Percentiles rank a stretch among this genome's conserved stretches.
Conservation (phyloP, 2,888 invertebrate species). For the Germaria angustata region DNA sequence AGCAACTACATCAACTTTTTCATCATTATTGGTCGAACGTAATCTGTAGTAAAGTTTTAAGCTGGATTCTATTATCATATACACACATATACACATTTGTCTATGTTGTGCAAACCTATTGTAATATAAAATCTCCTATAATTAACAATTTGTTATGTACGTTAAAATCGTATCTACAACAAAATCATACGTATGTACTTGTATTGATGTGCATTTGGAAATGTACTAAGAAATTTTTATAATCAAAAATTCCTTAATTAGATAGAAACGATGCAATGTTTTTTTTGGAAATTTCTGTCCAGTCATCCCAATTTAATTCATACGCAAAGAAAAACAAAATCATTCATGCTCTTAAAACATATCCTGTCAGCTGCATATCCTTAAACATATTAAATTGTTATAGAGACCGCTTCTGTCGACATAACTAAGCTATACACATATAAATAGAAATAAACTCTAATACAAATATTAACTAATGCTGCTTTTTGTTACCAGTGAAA, state of each 20-base stretch:
- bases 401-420: conserved; percentile 37
- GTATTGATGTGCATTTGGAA: neutral
- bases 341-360: conserved; percentile 59
- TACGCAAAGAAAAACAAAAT: neutral
- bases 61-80: conserved; percentile 33
- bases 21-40: conserved; percentile 33
- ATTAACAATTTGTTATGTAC: conserved; percentile 45
- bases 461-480: neutral
- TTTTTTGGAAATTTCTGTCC: neutral
- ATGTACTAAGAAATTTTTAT: neutral
- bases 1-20: conserved; percentile 31
- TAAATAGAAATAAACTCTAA: conserved; percentile 11
- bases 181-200: neutral
- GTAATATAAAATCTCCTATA: conserved; percentile 47
- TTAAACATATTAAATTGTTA: conserved; percentile 38
- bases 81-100: neutral
- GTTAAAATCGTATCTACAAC: neutral
- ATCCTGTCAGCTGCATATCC: conserved; percentile 61
- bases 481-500: conserved; percentile 9
- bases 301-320: neutral
- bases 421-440: conserved; percentile 19
- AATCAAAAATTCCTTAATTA: conserved; percentile 3
- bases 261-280: conserved; percentile 14
- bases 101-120: conserved; percentile 42
- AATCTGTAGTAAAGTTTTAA: conserved; percentile 62